These are phyloP conservation scores for Tamias sibiricus DNA, from an alignment of 2,113 vertebrate species.

Conservation along the genomic window DNA sequence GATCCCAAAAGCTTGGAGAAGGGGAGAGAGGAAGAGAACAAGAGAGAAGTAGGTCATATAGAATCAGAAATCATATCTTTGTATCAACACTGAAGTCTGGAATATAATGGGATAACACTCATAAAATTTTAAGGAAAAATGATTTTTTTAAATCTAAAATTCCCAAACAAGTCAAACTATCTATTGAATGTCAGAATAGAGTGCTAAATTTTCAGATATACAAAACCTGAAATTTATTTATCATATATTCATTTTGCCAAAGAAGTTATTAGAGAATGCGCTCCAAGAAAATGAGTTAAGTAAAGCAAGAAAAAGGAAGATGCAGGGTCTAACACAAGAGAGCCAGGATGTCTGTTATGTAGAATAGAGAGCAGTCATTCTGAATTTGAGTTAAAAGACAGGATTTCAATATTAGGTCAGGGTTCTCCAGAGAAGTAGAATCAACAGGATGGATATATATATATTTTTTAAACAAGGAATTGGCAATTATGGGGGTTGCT, in stretches of 20 bases:
- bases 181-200: background rate
- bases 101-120: background rate
- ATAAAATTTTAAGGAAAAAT: conserved; percentile 19
- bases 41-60: background rate
- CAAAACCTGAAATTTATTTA: conserved; percentile 5
- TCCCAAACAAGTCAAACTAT: conserved; percentile 14
- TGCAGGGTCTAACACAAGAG: no score
- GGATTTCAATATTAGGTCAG: background rate
- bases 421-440: background rate
- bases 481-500: background rate
- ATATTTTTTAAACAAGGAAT: background rate
- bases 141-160: conserved; percentile 29
- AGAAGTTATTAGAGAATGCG: conserved; percentile 15
- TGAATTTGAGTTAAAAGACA: conserved; percentile 21
- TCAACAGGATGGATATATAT: no score
- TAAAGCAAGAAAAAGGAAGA: conserved; percentile 5
- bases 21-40: background rate
- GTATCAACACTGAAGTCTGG: background rate
- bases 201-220: background rate
- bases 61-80: conserved; percentile 4
- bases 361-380: background rate
- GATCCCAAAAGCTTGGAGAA: background rate
- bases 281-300: conserved; percentile 14
- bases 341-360: background rate
- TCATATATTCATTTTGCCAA: conserved; percentile 30